Conservation (phyloP, 1,140 invertebrate species). For the Pemphigus obesinymphae region DNA sequence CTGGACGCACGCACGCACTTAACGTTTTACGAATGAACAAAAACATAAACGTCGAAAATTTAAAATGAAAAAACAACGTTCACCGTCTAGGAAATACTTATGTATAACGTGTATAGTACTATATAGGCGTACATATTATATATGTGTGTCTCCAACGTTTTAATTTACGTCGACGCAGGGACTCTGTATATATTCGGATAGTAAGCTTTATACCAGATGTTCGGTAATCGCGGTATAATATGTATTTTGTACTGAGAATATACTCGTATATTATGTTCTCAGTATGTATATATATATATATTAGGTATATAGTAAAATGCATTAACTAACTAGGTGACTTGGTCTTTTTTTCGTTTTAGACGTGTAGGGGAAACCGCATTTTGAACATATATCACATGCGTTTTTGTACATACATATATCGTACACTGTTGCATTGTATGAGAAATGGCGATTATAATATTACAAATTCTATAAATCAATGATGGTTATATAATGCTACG, state of each 20-base stretch:
- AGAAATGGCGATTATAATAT: no score
- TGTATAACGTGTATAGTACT: not conserved
- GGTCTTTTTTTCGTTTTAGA: not conserved
- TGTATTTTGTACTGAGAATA: no score
- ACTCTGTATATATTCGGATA: no score
- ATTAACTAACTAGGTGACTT: not conserved
- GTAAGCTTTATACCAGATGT: slow-evolving; percentile 11
- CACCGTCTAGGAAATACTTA: not conserved
- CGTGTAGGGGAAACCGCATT: not conserved
- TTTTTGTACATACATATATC: no score
- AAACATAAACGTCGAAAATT: not conserved
- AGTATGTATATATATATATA: not conserved
- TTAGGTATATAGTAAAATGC: not conserved
- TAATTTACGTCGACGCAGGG: not conserved
- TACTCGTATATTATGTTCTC: no score
- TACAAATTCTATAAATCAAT: no score
- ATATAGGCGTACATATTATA: not conserved
- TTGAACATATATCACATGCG: no score
- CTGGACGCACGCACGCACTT: not conserved
- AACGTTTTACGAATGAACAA: not conserved
- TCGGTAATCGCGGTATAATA: not conserved
- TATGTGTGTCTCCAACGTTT: not conserved
- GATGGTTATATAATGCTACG: no score
- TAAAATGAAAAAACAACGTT: not conserved
- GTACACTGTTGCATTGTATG: no score